Base-by-base conservation (phyloP, 2,888 invertebrate genomes). In the Agrochola lota region DNA sequence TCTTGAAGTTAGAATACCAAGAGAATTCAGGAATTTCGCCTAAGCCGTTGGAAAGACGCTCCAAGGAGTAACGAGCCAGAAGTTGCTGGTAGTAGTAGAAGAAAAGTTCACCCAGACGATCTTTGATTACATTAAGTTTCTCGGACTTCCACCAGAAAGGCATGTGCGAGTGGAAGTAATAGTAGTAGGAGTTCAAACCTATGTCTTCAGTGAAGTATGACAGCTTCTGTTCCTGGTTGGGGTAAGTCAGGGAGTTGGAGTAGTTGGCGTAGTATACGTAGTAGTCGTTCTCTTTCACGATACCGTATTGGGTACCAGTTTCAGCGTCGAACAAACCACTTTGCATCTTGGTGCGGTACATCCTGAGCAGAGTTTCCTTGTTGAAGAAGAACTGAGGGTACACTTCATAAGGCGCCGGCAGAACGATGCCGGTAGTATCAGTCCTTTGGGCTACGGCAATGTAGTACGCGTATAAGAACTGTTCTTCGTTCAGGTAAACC, bases 131-230 rank as follows among this genome's bases (percentile, higher is more conserved):
- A 83, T 94, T 94, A 78, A 95, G 96, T 73, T 97, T 94, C 43
- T 97, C 94, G 74, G 97, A 96, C 69, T 96, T 95, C 91, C 97
- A 94, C 97, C 97, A 97, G 96, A 97, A 97, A 60, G 98, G 97
- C 90, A 97, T 97, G 78, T 97, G 96, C 81, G 96, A 91, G 89
- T 98, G 97, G 95, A 97, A 97, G 93, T 97, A 97, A 93, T 97
- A 97, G 95, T 98, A 98, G 94, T 96, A 98, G 0, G 97, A 91
- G 93, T 98, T 98, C 89, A 97, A 94, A 79, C 97, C 98, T 86
- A 98, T 95, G 90, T 98, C 98, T 91, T 98, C 98, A 55, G 97
- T 97, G 94, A 98, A 98, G 94, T 98, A 98, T 59, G 97, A 95
- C 77, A 98, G 87, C 78, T 96, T 97, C 89, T 97, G 96, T 88